Base-by-base conservation (phyloP, 2,113 vertebrate species). In the Lanius ludovicianus region DNA sequence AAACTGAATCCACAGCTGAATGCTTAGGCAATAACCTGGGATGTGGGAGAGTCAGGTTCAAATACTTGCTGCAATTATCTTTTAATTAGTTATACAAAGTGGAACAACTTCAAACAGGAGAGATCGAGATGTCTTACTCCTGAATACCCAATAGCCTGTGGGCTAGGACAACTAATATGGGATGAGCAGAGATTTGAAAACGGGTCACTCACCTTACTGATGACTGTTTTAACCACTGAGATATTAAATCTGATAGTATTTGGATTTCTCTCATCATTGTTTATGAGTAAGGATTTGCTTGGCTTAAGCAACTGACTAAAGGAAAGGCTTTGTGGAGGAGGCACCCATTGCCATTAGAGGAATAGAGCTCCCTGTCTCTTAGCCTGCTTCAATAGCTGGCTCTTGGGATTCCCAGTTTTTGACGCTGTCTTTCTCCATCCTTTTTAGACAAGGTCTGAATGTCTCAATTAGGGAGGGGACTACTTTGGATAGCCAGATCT, bases 41-140 rank as follows among this genome's bases (percentile, higher is more conserved):
- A 95, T 95, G 93, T 94, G 94, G 89, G 91, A 95, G 93, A 96
- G 94, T 84, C 87, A 89, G 77, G 93, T 96, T 96, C 91, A 95
- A 95, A 90, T 95, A 71, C 91, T 94, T 56, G 46, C 91, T 95
- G 41, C 91, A 95, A 91, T 97, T 96, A 97, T 92, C 95, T 95
- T 95, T 97, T 97, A 95, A 97, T 97, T 96, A 95, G 94, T 93
- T 97, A 93, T 94, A 97, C 95, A 96, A 96, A 95, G 95, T 95
- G 94, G 87, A 97, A 92, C 95, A 89, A 84, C 96, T 96, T 96
- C 95, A 95, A 97, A 97, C 95, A 91, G 91, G 89, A 95, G 84
- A 89, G 93, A 89, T 90, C 1, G 35, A 95, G 89, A 84, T 96
- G 93, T 63, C 81, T 96, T 93, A 81, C 91, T 65, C 70, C 87